Percentiles rank a stretch among this genome's conserved stretches.
Conservation (phyloP, 2,113 vertebrate genomes). For the Vulpes ferrilata region DNA sequence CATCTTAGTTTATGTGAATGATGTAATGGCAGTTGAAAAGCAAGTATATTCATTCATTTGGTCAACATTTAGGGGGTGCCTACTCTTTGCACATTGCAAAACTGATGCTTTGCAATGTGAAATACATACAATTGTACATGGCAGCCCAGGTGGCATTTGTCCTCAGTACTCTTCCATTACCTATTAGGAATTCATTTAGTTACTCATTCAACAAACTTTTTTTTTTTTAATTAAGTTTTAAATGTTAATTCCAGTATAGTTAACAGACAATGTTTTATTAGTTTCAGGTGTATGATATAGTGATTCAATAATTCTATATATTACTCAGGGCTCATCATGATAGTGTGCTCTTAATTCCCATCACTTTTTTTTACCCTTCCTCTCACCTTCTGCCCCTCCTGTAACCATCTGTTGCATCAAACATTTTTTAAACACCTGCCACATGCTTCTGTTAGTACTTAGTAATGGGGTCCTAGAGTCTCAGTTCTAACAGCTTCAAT, state of each 20-base stretch:
- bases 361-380: neutral
- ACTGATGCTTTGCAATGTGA: neutral
- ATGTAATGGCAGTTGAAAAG: neutral
- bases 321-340: neutral
- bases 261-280: neutral
- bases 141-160: neutral
- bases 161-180: neutral
- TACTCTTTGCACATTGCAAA: neutral
- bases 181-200: slow-evolving; percentile 1
- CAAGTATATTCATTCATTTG: neutral
- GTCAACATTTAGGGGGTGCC: neutral
- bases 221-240: neutral
- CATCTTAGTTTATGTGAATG: neutral
- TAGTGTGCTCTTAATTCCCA: neutral
- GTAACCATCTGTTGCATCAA: neutral
- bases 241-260: neutral
- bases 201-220: neutral
- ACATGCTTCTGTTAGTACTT: neutral
- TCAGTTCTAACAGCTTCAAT: neutral
- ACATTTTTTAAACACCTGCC: neutral
- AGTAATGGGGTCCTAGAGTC: neutral
- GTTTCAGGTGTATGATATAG: neutral
- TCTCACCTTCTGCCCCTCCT: neutral
- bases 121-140: neutral
- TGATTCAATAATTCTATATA: neutral